Base-by-base conservation (phyloP, 2,888 invertebrate genomes). In the Agrochola circellaris region DNA sequence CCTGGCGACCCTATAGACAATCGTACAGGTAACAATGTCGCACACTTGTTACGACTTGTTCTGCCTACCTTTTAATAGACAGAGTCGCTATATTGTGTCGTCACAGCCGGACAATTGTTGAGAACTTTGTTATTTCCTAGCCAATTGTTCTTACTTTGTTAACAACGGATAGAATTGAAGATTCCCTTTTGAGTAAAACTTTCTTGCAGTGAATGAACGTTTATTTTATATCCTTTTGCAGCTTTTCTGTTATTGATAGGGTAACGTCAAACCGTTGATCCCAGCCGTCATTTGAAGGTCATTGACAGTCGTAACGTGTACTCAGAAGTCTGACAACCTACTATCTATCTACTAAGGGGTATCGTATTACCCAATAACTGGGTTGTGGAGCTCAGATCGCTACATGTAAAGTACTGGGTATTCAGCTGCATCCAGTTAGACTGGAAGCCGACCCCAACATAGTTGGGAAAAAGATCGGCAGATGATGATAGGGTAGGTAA, bases 61-160 rank as follows among this genome's bases (percentile, higher is more conserved):
- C 71, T 82, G 85, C 62, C 79, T 75, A 72, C 76, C 73, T 75
- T 75, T 73, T 82, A 82, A 86, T 75, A 79, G 85, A 87, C 87
- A 77, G 67, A 54, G 65, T 77, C 58, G 67, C 65, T 61, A 75
- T 82, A 87, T 82, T 85, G 82, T 82, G 75, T 62, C 79, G 68
- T 86, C 79, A 77, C 70, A 62, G 56, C 34, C 78, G 56, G 45
- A 60, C 83, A 78, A 86, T 85, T 76, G 74, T 84, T 77, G 45
- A 48, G 23, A 38, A 74, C 87, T 73, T 70, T 79, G 76, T 80
- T 87, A 84, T 77, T 84, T 84, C 64, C 70, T 75, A 17, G 51
- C 26, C 82, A 79, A 87, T 87, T 85, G 87, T 85, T 77, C 67
- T 65, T 66, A 42, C 73, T 67, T 77, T 85, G 82, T 82, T 78